A percentile compares a stretch with the other conserved stretches of the same genome.
phyloP scores from a whole-genome alignment of 2,797 vertebrate genomes.

The Anolis apletophallus region DNA sequence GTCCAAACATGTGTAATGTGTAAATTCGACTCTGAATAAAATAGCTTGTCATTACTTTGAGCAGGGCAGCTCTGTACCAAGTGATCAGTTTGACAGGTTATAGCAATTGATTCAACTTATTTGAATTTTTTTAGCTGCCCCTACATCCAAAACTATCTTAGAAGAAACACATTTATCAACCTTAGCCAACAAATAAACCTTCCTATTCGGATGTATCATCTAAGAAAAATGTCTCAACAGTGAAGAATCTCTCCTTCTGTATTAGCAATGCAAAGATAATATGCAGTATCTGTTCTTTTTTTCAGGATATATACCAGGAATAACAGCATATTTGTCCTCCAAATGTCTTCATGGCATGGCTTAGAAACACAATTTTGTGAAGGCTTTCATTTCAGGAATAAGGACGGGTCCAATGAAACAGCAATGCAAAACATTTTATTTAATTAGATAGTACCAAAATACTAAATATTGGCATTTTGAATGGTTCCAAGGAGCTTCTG shows the following conservation, averaged over 20 bases:
- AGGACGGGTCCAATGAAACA: neutral
- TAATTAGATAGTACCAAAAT: neutral
- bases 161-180: neutral
- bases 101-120: neutral
- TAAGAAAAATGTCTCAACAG: neutral
- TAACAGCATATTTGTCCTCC: neutral
- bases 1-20: neutral
- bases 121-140: neutral
- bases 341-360: neutral
- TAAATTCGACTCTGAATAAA: neutral
- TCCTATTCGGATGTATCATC: neutral
- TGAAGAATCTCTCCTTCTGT: neutral
- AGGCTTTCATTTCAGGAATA: neutral
- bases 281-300: neutral
- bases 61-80: neutral
- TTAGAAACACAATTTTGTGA: neutral
- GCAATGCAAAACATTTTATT: neutral
- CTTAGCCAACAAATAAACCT: conserved; percentile 1
- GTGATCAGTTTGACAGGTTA: neutral
- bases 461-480: neutral
- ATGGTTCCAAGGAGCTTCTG: too few relatives aligned
- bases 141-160: neutral
- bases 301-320: neutral
- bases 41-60: neutral
- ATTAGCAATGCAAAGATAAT: neutral